Conservation (phyloP, 1,140 invertebrate genomes). For the Aphidius gifuensis region DNA sequence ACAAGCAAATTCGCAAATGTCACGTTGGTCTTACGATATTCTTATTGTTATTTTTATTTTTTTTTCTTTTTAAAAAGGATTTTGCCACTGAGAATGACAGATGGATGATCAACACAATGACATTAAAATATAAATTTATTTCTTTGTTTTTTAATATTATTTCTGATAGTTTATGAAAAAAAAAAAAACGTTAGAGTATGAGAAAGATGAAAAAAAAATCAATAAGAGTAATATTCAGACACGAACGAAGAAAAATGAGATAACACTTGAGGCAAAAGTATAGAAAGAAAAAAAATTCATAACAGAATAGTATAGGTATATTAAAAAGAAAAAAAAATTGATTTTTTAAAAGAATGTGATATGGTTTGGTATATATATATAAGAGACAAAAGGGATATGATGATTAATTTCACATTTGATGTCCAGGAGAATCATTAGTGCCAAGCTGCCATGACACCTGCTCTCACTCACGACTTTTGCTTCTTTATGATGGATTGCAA, state of each 20-base stretch:
- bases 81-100: no score
- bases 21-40: conserved; percentile 19
- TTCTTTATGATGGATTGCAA: background rate
- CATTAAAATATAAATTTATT: no score
- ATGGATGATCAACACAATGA: no score
- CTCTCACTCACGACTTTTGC: conserved; percentile 13
- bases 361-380: background rate
- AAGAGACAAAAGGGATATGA: conserved; percentile 29
- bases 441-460: conserved; percentile 34
- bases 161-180: no score
- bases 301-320: background rate
- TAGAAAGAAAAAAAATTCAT: no score
- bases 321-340: background rate
- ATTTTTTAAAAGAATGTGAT: background rate
- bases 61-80: no score
- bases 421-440: conserved; percentile 32
- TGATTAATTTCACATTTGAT: conserved; percentile 34
- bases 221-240: no score
- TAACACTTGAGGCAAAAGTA: no score
- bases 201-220: no score
- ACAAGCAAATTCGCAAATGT: conserved; percentile 24
- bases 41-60: background rate
- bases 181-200: no score
- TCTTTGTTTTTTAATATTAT: no score
- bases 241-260: no score